Conservation (phyloP, 2,797 vertebrate genomes). For the Gadopsis marmoratus region DNA sequence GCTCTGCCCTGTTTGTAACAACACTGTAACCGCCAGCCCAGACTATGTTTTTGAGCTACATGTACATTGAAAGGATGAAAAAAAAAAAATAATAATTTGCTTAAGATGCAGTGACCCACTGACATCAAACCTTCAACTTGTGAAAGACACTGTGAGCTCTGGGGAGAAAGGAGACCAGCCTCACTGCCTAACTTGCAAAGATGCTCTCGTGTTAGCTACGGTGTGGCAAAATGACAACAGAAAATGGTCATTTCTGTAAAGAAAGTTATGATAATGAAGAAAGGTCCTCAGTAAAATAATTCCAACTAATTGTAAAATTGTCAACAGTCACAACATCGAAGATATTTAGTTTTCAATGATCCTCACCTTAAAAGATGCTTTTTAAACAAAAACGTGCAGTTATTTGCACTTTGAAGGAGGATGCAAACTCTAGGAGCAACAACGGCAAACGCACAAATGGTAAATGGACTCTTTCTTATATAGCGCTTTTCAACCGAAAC, state of each 20-base stretch:
- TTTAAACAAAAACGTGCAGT: no score
- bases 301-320: not conserved
- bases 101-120: conserved; percentile 35
- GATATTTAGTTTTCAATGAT: no score
- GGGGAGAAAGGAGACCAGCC: conserved; percentile 17
- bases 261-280: not conserved
- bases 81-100: conserved; percentile 33
- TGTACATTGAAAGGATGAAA: conserved; percentile 1
- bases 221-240: not conserved
- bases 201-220: not conserved
- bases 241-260: no score
- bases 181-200: not conserved
- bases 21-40: conserved; percentile 2
- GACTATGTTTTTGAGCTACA: conserved; percentile 10
- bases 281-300: not conserved
- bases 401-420: not conserved
- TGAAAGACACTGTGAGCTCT: conserved; percentile 13
- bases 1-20: conserved; percentile 18
- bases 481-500: no score
- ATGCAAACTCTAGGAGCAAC: not conserved
- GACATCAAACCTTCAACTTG: conserved; percentile 27
- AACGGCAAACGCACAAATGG: no score
- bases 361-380: not conserved
- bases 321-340: no score
- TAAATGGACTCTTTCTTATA: no score